These are phyloP conservation scores for Drosophila barbarae DNA, from an alignment of 2,888 invertebrate species.

Conservation along the genomic window DNA sequence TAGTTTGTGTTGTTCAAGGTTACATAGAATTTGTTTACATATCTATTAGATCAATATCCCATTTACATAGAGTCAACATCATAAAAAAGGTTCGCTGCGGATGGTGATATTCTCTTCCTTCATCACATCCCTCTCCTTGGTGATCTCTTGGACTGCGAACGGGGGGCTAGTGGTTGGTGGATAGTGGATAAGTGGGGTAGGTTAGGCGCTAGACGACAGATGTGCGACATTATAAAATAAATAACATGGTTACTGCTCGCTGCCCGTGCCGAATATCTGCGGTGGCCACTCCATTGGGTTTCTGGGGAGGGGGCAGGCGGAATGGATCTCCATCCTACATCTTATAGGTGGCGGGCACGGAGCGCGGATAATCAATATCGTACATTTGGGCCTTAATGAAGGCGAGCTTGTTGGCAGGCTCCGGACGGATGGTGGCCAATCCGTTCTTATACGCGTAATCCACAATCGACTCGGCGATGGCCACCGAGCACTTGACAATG, in stretches of 20 bases:
- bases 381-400: conserved; percentile 92
- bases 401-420: conserved; percentile 86
- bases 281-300: conserved; percentile 33
- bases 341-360: conserved; percentile 83
- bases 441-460: conserved; percentile 90
- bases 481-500: conserved; percentile 92
- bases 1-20: conserved; percentile 66
- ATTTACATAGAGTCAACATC: conserved; percentile 53
- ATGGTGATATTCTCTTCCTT: conserved; percentile 4
- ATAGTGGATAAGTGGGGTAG: conserved; percentile 15
- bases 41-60: conserved; percentile 66
- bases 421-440: conserved; percentile 88
- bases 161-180: conserved; percentile 17
- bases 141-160: conserved; percentile 10
- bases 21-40: conserved; percentile 61
- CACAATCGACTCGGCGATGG: conserved; percentile 90
- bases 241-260: conserved; percentile 58
- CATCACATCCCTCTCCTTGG: not conserved
- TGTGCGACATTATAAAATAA: conserved; percentile 61
- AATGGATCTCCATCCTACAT: conserved; percentile 41
- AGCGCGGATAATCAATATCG: conserved; percentile 85
- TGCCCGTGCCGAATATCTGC: conserved; percentile 37
- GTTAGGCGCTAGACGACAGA: conserved; percentile 35
- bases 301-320: conserved; percentile 5
- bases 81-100: conserved; percentile 30